Conservation (phyloP, 1,140 invertebrate species). For the Oscheius sp. region DNA sequence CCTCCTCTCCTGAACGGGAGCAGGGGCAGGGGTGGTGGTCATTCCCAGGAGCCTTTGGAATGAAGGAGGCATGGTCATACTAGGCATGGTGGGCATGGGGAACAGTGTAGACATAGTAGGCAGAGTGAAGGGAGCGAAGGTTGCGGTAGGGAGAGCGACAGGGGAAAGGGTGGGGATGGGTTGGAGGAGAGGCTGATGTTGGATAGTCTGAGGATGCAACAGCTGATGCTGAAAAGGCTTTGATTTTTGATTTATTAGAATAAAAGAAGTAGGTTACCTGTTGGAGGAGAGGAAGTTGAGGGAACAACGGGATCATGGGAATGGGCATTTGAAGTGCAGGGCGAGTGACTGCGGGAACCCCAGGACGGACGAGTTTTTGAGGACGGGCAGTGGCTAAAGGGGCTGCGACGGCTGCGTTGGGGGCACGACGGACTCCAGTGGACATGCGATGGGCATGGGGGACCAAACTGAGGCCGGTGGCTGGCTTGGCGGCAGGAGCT, state of each 20-base stretch:
- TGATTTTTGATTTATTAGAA: too few species aligned
- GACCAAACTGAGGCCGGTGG: neutral
- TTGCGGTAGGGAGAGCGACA: neutral
- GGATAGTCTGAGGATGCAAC: constrained; percentile 12
- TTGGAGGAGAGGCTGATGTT: constrained; percentile 16
- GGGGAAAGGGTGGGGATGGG: constrained; percentile 15
- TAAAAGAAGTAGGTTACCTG: neutral
- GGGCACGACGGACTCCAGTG: neutral
- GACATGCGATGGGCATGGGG: neutral
- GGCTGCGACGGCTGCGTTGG: too few species aligned
- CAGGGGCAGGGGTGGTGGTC: constrained; percentile 3
- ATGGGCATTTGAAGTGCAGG: constrained; percentile 4
- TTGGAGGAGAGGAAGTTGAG: neutral
- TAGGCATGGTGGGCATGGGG: constrained; percentile 28
- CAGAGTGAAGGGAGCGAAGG: constrained; percentile 5
- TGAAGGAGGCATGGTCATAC: constrained; percentile 27
- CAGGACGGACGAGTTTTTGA: neutral
- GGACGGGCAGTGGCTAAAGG: neutral
- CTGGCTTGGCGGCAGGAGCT: neutral
- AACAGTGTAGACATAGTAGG: constrained; percentile 11
- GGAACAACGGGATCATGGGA: neutral
- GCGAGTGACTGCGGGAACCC: neutral
- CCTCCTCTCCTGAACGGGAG: neutral
- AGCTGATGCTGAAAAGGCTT: neutral
- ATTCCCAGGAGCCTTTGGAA: constrained; percentile 31